Percentiles rank a stretch among this genome's conserved stretches.
These are phyloP conservation scores for Silurus lanzhouensis DNA, from an alignment of 2,797 vertebrate genomes.

Conservation along the genomic window DNA sequence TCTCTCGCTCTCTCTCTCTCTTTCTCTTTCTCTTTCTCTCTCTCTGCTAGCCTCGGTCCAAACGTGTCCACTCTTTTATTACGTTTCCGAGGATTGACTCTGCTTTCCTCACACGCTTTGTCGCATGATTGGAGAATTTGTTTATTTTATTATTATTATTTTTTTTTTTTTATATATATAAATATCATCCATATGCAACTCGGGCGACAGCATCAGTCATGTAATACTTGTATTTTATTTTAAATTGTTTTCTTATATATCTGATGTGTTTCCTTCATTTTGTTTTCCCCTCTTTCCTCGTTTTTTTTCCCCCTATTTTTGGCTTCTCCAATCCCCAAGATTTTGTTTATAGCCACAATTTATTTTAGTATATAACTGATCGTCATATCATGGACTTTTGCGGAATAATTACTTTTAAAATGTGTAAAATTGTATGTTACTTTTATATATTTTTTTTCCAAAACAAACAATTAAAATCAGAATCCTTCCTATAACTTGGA, in stretches of 20 bases:
- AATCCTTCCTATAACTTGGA: constrained; percentile 77
- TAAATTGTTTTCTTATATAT: constrained; percentile 56
- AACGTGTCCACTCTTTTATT: constrained; percentile 50
- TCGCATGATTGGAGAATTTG: constrained; percentile 34
- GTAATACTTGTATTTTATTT: constrained; percentile 75
- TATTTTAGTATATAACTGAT: constrained; percentile 87
- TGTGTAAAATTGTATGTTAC: constrained; percentile 97
- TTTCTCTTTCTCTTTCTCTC: constrained; percentile 43
- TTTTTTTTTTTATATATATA: background rate
- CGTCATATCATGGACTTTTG: constrained; percentile 91
- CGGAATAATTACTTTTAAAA: constrained; percentile 97
- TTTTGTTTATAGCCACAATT: constrained; percentile 93
- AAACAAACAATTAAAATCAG: constrained; percentile 96
- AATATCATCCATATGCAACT: constrained; percentile 57
- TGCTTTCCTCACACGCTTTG: constrained; percentile 17
- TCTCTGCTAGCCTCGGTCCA: constrained; percentile 48
- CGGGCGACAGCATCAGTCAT: constrained; percentile 82
- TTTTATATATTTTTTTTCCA: constrained; percentile 98
- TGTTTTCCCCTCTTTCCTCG: constrained; percentile 79
- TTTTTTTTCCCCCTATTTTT: constrained; percentile 79
- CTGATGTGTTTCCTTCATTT: constrained; percentile 80
- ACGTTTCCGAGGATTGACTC: constrained; percentile 30
- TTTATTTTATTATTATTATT: background rate
- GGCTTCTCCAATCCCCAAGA: constrained; percentile 79
- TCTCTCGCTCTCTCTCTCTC: constrained; percentile 52